Evolutionary conservation across 2,113 vertebrate species (phyloP).

Genomic region (Phalacrocorax pelagicus): DNA sequence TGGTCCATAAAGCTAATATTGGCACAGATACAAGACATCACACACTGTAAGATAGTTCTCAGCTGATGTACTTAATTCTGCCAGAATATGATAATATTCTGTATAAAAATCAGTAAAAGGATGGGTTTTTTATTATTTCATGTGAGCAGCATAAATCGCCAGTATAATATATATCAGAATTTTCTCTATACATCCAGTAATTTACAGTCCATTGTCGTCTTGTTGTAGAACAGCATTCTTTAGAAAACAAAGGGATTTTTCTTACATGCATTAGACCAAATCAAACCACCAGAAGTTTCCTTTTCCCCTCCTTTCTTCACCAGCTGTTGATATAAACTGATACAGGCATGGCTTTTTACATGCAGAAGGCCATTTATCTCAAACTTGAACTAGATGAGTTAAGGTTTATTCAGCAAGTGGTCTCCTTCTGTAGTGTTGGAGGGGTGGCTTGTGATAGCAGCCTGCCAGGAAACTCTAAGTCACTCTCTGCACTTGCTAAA

Average conservation of each 20-base stretch:
- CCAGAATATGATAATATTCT: not conserved
- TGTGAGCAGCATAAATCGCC: not conserved
- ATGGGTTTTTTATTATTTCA: not conserved
- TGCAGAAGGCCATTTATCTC: not conserved
- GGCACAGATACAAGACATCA: not conserved
- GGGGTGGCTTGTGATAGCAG: not conserved
- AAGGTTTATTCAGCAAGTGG: not conserved
- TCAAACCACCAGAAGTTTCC: not conserved
- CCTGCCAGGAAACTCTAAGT: not conserved
- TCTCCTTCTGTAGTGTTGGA: not conserved
- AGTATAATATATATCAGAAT: not conserved
- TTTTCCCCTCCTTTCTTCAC: not conserved
- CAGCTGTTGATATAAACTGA: not conserved
- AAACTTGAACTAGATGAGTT: not conserved
- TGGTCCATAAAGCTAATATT: conserved; percentile 41
- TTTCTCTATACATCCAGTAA: not conserved
- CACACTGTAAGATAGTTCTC: not conserved
- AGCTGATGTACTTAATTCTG: not conserved
- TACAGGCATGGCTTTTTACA: not conserved
- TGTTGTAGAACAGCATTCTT: not conserved
- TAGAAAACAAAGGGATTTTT: not conserved
- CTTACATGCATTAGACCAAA: not conserved
- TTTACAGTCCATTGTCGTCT: not conserved
- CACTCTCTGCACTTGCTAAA: not conserved
- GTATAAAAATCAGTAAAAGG: not conserved